Percentiles rank a stretch among this genome's conserved stretches.
Evolutionary conservation across 2,888 invertebrate genomes (phyloP).

Genomic region (Drosophila fulvimacula): DNA sequence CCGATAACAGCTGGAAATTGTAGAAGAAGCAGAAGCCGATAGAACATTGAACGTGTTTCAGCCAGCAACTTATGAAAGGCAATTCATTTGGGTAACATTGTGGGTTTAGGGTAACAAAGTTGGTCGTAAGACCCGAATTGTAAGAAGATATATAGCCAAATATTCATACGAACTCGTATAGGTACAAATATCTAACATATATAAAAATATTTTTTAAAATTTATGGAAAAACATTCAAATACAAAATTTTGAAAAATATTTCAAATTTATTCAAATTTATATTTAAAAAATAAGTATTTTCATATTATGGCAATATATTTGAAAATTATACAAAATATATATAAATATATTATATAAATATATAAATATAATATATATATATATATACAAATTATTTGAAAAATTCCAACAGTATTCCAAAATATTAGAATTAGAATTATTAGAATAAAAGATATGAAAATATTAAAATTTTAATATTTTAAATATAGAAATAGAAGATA

Average conservation of each 20-base stretch:
- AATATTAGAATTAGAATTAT: too few species aligned
- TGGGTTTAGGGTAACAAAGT: conserved; percentile 1
- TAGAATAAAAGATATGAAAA: neutral
- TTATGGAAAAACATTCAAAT: neutral
- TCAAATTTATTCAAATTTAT: neutral
- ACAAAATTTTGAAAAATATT: neutral
- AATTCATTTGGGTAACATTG: too few species aligned
- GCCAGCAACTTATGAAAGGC: neutral
- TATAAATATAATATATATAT: too few species aligned
- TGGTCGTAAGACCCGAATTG: neutral
- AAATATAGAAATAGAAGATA: neutral
- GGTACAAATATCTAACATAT: neutral
- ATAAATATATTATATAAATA: too few species aligned
- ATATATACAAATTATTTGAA: too few species aligned
- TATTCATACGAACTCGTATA: neutral
- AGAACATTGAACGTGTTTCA: conserved; percentile 22
- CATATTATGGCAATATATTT: neutral
- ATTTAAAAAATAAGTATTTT: neutral
- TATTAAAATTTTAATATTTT: neutral
- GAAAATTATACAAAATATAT: neutral
- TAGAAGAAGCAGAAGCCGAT: neutral
- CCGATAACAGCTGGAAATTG: conserved; percentile 23
- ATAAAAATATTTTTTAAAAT: neutral
- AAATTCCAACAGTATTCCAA: neutral
- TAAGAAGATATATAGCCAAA: neutral